phyloP scores from a whole-genome alignment of 2,113 vertebrate species.

The Ochotona princeps region DNA sequence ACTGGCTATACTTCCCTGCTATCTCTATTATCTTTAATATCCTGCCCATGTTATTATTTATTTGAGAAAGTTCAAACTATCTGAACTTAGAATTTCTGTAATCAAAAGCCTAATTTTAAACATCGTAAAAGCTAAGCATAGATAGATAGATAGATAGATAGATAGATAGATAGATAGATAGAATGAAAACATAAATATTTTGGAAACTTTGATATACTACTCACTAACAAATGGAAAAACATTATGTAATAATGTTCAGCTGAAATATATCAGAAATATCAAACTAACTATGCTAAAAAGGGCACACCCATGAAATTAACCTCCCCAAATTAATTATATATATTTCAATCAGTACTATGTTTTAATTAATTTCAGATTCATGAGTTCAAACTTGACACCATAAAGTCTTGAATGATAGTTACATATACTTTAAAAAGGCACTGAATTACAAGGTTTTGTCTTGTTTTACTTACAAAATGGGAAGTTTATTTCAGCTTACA shows the following conservation, averaged over 20 bases:
- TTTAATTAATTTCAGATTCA: neutral
- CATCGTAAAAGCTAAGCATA: neutral
- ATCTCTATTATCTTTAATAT: neutral
- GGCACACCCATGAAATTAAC: neutral
- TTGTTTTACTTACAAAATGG: no score
- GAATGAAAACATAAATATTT: neutral
- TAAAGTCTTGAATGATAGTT: neutral
- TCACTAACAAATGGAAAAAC: neutral
- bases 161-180: no score
- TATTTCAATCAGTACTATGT: neutral
- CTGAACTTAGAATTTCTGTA: constrained; percentile 13
- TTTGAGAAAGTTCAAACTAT: neutral
- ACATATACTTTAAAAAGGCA: no score
- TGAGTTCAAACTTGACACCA: neutral
- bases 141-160: no score
- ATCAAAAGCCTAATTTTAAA: neutral
- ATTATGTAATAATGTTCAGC: neutral
- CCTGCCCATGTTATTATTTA: neutral
- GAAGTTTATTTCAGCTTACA: no score
- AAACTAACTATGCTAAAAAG: neutral
- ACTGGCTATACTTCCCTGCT: neutral
- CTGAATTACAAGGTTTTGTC: no score
- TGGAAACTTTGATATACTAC: neutral
- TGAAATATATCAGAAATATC: neutral
- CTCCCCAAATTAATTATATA: neutral